Conservation (phyloP, 2,888 invertebrate species). For the Andrena trimmerana region DNA sequence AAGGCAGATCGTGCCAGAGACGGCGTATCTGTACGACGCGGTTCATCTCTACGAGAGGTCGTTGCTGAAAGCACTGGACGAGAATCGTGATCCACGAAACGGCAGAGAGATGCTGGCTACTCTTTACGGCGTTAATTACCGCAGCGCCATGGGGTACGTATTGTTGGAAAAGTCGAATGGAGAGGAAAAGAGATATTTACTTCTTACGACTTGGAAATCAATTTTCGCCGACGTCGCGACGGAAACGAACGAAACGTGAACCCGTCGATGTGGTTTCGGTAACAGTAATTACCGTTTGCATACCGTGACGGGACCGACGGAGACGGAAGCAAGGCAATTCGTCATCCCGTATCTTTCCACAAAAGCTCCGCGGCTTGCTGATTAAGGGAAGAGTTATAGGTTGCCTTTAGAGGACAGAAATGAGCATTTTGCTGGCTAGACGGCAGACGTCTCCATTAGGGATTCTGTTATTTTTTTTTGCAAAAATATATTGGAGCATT, state of each 20-base stretch:
- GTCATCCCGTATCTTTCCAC: conserved; percentile 28
- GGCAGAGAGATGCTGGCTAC: conserved; percentile 93
- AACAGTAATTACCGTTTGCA: conserved; percentile 52
- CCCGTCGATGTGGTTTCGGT: conserved; percentile 33
- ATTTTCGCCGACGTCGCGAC: not conserved
- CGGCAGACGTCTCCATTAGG: not conserved
- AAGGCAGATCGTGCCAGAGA: conserved; percentile 93
- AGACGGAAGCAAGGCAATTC: conserved; percentile 46
- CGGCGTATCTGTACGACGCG: conserved; percentile 97
- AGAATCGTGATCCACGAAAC: conserved; percentile 90
- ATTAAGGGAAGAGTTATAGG: conserved; percentile 28
- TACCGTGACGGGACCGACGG: conserved; percentile 30
- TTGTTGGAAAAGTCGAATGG: not conserved
- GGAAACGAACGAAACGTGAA: not conserved
- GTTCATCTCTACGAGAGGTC: conserved; percentile 96
- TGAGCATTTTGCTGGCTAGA: not conserved
- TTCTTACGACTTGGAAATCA: conserved; percentile 38
- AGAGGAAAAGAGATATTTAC: not conserved
- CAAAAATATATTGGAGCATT: not conserved
- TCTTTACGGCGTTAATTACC: conserved; percentile 92
- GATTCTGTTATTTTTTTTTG: not conserved
- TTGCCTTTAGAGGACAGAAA: not conserved
- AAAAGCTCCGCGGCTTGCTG: conserved; percentile 5
- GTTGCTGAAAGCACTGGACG: conserved; percentile 89
- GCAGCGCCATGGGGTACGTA: conserved; percentile 93